phyloP scores from a whole-genome alignment of 2,797 vertebrate species.

The Bucorvus abyssinicus region DNA sequence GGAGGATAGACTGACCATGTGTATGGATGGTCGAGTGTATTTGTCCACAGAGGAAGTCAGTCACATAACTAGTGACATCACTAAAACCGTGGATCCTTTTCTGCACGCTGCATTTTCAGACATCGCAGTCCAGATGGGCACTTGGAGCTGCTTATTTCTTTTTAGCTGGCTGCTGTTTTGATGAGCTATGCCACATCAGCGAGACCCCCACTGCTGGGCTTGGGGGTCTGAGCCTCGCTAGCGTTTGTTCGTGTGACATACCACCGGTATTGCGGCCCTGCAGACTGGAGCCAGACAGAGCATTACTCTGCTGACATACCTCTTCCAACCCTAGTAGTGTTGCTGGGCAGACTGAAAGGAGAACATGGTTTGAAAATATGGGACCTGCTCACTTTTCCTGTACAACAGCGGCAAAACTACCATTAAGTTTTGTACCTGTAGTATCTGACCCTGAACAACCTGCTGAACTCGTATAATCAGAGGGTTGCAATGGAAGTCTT shows the following conservation, averaged over 20 bases:
- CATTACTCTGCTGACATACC: neutral
- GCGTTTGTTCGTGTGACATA: fast-evolving
- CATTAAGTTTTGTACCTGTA: neutral
- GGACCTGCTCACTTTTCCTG: neutral
- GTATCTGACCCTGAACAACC: neutral
- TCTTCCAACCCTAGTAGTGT: neutral
- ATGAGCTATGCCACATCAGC: neutral
- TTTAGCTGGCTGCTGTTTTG: neutral
- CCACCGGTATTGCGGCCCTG: neutral
- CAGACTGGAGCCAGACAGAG: neutral
- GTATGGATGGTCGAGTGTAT: neutral
- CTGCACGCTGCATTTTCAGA: neutral
- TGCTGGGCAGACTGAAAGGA: neutral
- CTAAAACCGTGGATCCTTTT: neutral
- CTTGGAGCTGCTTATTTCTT: neutral
- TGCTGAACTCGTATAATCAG: neutral
- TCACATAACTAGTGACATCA: neutral
- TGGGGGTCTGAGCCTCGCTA: fast-evolving
- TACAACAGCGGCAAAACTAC: neutral
- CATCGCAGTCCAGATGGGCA: neutral
- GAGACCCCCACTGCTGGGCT: neutral
- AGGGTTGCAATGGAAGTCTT: neutral
- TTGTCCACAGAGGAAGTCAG: neutral
- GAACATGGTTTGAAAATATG: neutral
- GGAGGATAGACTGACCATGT: neutral